phyloP scores from a whole-genome alignment of 1,140 invertebrate genomes.

The Macrotrachela quadricornifera region DNA sequence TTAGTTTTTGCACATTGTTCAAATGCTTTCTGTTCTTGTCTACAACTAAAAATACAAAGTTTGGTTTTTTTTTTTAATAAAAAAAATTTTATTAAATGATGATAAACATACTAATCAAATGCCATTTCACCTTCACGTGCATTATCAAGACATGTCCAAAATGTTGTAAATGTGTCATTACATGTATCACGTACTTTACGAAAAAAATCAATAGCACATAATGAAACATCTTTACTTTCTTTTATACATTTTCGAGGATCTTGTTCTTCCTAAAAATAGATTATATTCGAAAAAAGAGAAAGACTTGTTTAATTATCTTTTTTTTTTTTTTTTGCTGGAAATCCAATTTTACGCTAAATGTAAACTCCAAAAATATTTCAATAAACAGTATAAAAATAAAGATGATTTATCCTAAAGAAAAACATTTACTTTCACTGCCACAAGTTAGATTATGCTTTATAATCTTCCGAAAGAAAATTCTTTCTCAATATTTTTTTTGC shows the following conservation, averaged over 20 bases:
- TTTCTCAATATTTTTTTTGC: too few species aligned
- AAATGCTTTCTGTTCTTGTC: neutral
- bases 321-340: too few species aligned
- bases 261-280: conserved; percentile 4
- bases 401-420: too few species aligned
- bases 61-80: too few species aligned
- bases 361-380: too few species aligned
- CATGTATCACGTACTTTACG: conserved; percentile 5
- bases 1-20: conserved; percentile 7
- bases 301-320: neutral
- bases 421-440: too few species aligned
- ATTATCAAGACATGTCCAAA: conserved; percentile 8
- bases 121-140: conserved; percentile 5
- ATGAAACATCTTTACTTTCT: neutral
- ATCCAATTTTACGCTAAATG: too few species aligned
- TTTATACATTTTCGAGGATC: conserved; percentile 8
- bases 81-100: too few species aligned
- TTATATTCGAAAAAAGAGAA: conserved; percentile 1
- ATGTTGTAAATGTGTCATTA: neutral
- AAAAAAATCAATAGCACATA: conserved; percentile 5
- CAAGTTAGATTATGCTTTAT: too few species aligned
- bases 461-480: too few species aligned
- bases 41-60: neutral
- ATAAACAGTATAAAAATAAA: too few species aligned
- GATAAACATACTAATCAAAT: conserved; percentile 2